Base-by-base conservation (phyloP, 2,113 vertebrate species). In the Xenus cinereus region DNA sequence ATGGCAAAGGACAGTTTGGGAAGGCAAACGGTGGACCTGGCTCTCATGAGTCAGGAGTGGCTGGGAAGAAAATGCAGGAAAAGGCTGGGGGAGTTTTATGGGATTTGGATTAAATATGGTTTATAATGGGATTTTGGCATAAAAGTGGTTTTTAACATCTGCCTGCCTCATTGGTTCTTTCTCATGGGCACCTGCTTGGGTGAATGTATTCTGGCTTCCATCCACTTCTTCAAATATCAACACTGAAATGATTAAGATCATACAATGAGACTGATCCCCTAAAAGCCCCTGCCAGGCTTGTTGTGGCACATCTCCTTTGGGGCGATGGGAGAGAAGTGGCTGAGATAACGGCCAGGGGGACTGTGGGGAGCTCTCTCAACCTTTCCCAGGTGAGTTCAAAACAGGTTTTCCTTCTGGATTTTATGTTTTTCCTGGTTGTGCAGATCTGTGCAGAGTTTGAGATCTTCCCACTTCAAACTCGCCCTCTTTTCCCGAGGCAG, bases 41-140 rank as follows among this genome's bases (percentile, higher is more conserved):
- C 37, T 75, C 28, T 32, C 11, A 2, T 10, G 53, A 56, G 27
- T 77, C 41, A 1, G 4, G 72, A 83, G 63, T 7, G 27, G 72
- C 18, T 18, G 75, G 62, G 92, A 79, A 84, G 60, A 50, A 81
- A 64, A 26, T 53, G 56, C 80, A 84, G 84, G 76, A 78, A 67
- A 53, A 87, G 32, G 54, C 48, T 0, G 1, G 12, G 5, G 10
- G 33, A 56, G 46, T 74, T 87, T 67, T 84, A 67, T 60, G 73
- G 64, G 76, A 60, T 89, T 83, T 89, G 76, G 27, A 69, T 83
- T 86, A 53, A 90, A 76, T 21, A n/a, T 30, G 37, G 20, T 90
- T 85, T 92, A 95, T 92, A 93, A 73, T 95, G 88, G 79, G 82
- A 86, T 87, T 93, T 82, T 54, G 87, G 71, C 22, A 27, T 64